Base-by-base conservation (phyloP, 1,140 invertebrate species). In the Leptinotarsa texana region DNA sequence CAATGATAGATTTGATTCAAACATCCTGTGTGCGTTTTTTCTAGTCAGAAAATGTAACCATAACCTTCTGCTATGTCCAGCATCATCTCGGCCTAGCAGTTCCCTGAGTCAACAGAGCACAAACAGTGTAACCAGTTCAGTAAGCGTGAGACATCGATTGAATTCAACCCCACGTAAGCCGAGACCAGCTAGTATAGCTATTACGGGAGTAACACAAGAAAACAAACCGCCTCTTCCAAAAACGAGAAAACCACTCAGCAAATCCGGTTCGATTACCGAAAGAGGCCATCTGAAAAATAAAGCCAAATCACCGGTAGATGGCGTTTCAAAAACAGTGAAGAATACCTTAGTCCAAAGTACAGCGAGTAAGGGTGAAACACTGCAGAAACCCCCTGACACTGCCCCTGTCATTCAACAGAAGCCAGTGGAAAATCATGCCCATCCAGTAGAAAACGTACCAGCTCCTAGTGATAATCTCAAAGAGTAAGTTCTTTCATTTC, bases 171-270 rank as follows among this genome's bases (percentile, higher is more conserved):
- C 91, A 73, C 86, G 92, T 78, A 89, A 90, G 83, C 92, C 91
- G 66, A 88, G 94, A 74, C 94, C 95, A 78, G 91, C 92, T 80
- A 95, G 93, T 86, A 95, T 96, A 82, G 94, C 94, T 79, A 78
- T 84, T 82, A 95, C 94, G 75, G 93, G 93, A 75, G 90, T 94
- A 84, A 91, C 92, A 21, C 72, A 77, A 61, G 80, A 83, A 13
- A 78, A 66, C 69, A 85, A 85, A 80, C 84, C 84, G 21, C 83
- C 83, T 18, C 70, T 85, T 74, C 84, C 84, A 47, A 84, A 82
- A 78, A 79, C 80, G 47, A 78, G 83, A 63, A 84, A 84, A 75
- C 76, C 83, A 22, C 81, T 80, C 42, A 79, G 72, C n/a, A 81
- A 83, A 80, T 80, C 79, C 8, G 78, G 80, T 48, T 80, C 82